phyloP scores from a whole-genome alignment of 2,113 vertebrate species.

The Terrapene triunguis region DNA sequence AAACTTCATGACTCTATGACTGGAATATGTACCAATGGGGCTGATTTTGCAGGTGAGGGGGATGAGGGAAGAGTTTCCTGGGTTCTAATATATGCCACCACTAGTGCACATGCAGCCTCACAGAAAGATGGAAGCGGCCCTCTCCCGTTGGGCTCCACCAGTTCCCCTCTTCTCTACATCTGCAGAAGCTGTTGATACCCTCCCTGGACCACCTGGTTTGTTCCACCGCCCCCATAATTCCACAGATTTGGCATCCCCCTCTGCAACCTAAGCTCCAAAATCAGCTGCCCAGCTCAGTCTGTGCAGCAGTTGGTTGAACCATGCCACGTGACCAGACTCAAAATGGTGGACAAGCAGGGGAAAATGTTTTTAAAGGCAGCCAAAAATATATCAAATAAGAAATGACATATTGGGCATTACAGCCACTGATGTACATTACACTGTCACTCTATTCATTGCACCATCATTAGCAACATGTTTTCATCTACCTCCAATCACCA shows the following conservation, averaged over 20 bases:
- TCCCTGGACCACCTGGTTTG: accelerated
- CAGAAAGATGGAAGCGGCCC: background rate
- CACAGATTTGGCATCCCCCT: background rate
- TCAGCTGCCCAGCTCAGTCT: background rate
- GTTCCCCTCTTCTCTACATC: background rate
- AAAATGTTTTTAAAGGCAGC: background rate
- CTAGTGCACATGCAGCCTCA: background rate
- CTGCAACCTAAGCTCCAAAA: background rate
- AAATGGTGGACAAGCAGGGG: background rate
- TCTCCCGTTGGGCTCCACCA: accelerated
- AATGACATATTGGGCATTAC: background rate
- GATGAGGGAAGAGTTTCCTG: background rate
- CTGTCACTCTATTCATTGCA: background rate
- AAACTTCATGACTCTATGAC: background rate
- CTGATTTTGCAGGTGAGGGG: background rate
- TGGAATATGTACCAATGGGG: accelerated
- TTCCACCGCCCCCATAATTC: accelerated
- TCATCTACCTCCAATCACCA: background rate
- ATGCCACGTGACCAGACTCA: background rate
- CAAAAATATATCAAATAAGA: background rate
- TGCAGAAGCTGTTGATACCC: background rate
- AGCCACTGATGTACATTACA: background rate
- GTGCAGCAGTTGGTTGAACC: background rate
- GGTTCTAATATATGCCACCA: background rate
- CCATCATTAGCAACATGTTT: background rate